These are phyloP conservation scores for Ephydatia muelleri DNA, from an alignment of 37 sponge, comb jelly and placozoan species.

Conservation along the genomic window DNA sequence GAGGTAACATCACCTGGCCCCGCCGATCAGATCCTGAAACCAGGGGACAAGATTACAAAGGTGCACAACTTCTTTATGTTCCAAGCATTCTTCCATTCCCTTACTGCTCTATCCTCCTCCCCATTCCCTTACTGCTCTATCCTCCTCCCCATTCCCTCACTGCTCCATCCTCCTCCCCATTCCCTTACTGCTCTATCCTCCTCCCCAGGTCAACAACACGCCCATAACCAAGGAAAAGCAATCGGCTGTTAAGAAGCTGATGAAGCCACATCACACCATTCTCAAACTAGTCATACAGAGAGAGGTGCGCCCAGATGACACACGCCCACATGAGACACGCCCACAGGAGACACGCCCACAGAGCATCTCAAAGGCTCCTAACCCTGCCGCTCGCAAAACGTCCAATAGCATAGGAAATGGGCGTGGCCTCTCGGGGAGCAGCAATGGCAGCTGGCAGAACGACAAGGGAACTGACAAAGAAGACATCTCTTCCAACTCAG, in stretches of 20 bases:
- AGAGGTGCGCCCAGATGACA: neutral
- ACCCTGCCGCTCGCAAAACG: too few relatives aligned
- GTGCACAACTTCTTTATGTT: constrained; percentile 6
- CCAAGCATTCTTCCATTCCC: neutral
- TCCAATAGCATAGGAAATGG: too few relatives aligned
- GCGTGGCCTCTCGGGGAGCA: too few relatives aligned
- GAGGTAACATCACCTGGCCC: constrained; percentile 44
- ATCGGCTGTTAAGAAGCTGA: constrained; percentile 62
- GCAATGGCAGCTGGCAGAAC: too few relatives aligned
- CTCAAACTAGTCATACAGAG: constrained; percentile 58
- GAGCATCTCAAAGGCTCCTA: too few relatives aligned
- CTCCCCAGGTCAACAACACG: constrained; percentile 54
- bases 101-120: neutral
- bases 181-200: neutral
- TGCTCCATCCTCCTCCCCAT: neutral
- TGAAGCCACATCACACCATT: constrained; percentile 73
- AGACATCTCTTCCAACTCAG: too few relatives aligned
- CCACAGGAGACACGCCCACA: too few relatives aligned
- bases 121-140: neutral
- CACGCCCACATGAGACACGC: neutral
- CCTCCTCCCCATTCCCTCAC: neutral
- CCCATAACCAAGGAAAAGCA: constrained; percentile 62
- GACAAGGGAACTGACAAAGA: too few relatives aligned
- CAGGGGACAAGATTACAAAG: constrained; percentile 68
- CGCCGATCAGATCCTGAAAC: constrained; percentile 58